These are phyloP conservation scores for Riparia riparia DNA, from an alignment of 2,113 vertebrate species.

Conservation along the genomic window DNA sequence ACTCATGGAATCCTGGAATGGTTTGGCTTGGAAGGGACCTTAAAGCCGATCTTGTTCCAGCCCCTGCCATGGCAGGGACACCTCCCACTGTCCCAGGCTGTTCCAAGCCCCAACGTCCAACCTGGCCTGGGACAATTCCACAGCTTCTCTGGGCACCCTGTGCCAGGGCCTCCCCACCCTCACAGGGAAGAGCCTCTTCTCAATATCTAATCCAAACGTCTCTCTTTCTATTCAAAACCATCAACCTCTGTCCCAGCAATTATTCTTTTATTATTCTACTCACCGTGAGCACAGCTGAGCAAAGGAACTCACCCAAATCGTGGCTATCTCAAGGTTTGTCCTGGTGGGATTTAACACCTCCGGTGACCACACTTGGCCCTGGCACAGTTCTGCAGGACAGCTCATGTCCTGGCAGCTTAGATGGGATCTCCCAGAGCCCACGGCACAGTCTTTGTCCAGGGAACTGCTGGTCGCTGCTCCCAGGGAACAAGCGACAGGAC, in stretches of 20 bases:
- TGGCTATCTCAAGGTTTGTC: rapidly evolving
- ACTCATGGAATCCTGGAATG: rapidly evolving
- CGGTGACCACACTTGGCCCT: rapidly evolving
- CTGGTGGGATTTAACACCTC: background rate
- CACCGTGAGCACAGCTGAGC: background rate
- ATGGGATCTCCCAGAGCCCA: background rate
- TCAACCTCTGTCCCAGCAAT: background rate
- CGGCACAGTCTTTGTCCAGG: background rate
- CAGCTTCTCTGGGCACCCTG: background rate
- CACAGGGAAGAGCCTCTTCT: rapidly evolving
- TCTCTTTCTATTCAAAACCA: background rate
- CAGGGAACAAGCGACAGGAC: too few relatives aligned
- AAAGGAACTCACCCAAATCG: rapidly evolving
- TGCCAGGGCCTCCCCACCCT: rapidly evolving
- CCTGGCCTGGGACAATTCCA: background rate
- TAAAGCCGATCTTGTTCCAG: rapidly evolving
- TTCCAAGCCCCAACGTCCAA: rapidly evolving
- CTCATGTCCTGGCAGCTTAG: background rate
- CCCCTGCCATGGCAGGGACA: background rate
- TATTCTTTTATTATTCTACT: rapidly evolving
- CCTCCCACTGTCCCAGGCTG: rapidly evolving
- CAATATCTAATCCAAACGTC: background rate
- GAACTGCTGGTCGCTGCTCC: background rate
- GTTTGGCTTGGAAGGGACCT: background rate
- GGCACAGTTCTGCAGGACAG: background rate